Conservation (phyloP, 1,140 invertebrate species). For the Xylocopa sonorina region DNA sequence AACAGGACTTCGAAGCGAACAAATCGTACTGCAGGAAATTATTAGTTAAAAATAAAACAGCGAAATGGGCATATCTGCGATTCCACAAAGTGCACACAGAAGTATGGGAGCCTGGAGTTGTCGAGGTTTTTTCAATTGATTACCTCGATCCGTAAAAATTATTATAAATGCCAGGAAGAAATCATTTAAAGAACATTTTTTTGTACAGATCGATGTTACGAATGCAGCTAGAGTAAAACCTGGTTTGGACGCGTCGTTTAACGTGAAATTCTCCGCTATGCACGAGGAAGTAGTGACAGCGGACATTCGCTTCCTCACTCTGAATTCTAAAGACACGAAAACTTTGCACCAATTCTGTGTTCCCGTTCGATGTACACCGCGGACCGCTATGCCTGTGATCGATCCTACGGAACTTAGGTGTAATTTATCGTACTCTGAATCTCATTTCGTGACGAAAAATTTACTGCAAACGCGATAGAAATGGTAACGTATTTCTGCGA, state of each 20-base stretch:
- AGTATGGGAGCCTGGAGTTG: slow-evolving; percentile 21
- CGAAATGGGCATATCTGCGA: slow-evolving; percentile 36
- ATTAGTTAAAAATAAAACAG: slow-evolving; percentile 5
- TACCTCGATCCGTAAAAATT: not conserved
- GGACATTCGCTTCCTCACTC: slow-evolving; percentile 30
- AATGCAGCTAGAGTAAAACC: slow-evolving; percentile 28
- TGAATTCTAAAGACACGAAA: not conserved
- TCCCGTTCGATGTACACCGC: slow-evolving; percentile 6
- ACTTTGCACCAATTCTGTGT: slow-evolving; percentile 32
- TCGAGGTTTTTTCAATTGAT: not conserved
- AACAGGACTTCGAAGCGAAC: not conserved
- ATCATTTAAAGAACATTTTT: not conserved
- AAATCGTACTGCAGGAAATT: not conserved
- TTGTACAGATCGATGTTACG: slow-evolving; percentile 13
- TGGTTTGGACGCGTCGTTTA: not conserved
- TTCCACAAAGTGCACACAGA: slow-evolving; percentile 19
- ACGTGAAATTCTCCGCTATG: slow-evolving; percentile 34
- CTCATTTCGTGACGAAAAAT: not conserved
- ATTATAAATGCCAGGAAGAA: no score
- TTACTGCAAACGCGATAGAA: not conserved
- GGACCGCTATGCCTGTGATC: not conserved
- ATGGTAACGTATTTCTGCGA: no score
- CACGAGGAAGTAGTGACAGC: slow-evolving; percentile 19
- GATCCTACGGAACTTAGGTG: slow-evolving; percentile 22
- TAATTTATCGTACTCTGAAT: no score